Conservation (phyloP, 1,140 invertebrate genomes). For the Polyergus mexicanus region DNA sequence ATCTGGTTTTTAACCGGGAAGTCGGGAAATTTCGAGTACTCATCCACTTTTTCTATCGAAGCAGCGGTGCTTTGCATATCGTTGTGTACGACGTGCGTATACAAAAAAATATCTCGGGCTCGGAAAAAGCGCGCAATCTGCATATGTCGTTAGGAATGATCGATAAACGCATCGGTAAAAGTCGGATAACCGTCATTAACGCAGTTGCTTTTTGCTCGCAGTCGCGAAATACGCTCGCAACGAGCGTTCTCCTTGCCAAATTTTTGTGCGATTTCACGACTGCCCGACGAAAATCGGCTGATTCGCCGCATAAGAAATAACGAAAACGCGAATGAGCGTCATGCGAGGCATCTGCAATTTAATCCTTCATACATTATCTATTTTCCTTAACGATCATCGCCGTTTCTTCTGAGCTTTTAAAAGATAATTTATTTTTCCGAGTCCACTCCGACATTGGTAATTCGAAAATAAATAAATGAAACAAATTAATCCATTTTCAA, state of each 20-base stretch:
- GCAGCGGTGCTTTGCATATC: conserved; percentile 39
- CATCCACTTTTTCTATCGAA: neutral
- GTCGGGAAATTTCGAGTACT: neutral
- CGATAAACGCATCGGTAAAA: conserved; percentile 49
- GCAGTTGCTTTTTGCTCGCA: conserved; percentile 55
- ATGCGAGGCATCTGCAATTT: conserved; percentile 50
- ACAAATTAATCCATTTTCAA: neutral
- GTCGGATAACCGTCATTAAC: conserved; percentile 43
- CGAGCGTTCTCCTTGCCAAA: conserved; percentile 46
- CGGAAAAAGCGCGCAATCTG: conserved; percentile 42
- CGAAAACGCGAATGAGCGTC: conserved; percentile 25
- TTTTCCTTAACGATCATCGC: conserved; percentile 39
- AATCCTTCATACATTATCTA: conserved; percentile 61
- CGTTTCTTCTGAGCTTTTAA: conserved; percentile 34
- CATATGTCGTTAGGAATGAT: conserved; percentile 61
- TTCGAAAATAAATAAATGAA: conserved; percentile 11
- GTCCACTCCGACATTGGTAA: neutral
- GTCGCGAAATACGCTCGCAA: conserved; percentile 6
- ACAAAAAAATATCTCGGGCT: conserved; percentile 38
- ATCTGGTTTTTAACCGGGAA: conserved; percentile 33
- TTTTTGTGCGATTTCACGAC: conserved; percentile 48
- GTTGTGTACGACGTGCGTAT: conserved; percentile 45
- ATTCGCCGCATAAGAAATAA: conserved; percentile 42
- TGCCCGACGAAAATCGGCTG: conserved; percentile 19
- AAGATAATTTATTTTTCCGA: conserved; percentile 28